Percentiles rank a stretch among this genome's conserved stretches.
These are phyloP conservation scores for Thalassarche chlororhynchos DNA, from an alignment of 2,113 vertebrate genomes.

Conservation along the genomic window DNA sequence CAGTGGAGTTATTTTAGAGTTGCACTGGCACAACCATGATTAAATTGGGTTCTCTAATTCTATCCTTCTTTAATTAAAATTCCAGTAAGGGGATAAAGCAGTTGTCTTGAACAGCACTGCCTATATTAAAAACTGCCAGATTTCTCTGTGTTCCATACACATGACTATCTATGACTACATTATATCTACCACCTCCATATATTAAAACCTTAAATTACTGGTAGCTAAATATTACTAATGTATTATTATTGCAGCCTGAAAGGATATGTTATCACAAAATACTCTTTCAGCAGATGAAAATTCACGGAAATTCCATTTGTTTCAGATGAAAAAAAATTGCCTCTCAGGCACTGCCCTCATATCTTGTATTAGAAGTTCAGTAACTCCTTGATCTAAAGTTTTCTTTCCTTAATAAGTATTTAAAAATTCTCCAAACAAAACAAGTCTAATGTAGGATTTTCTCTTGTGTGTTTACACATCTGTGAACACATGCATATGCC, in stretches of 20 bases:
- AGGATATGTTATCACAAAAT: not conserved
- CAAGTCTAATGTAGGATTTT: not conserved
- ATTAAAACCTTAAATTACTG: conserved; percentile 13
- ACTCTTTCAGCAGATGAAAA: not conserved
- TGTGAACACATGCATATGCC: not conserved
- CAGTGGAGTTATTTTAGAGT: not conserved
- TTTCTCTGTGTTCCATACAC: not conserved
- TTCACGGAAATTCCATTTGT: not conserved
- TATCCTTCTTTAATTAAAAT: conserved; percentile 49
- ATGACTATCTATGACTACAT: not conserved
- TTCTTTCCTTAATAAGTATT: not conserved
- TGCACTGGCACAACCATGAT: not conserved
- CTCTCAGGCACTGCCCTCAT: not conserved
- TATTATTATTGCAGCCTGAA: not conserved
- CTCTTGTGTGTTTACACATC: not conserved
- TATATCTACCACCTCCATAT: not conserved
- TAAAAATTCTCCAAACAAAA: not conserved
- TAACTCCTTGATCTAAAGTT: not conserved
- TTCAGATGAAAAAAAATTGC: not conserved
- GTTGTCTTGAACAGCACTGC: not conserved
- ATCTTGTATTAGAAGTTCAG: not conserved
- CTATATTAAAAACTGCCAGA: not conserved
- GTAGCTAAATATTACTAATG: not conserved
- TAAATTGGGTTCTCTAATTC: not conserved
- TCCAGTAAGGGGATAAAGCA: not conserved